These are phyloP conservation scores for Asarcornis scutulata DNA, from an alignment of 2,113 vertebrate genomes.

Conservation along the genomic window DNA sequence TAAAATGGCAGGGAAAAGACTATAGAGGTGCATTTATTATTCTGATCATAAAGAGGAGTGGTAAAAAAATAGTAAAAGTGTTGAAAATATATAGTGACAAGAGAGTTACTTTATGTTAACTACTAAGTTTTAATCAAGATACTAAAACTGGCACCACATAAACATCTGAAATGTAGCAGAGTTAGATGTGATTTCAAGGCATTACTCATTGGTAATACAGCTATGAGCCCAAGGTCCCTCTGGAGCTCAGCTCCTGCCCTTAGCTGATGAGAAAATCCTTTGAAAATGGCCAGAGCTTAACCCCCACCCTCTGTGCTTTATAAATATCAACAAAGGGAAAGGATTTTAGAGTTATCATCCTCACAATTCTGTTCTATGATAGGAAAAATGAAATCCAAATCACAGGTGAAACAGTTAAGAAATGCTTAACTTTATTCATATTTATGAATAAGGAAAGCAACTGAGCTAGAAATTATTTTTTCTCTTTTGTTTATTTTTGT, in stretches of 20 bases:
- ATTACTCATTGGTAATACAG: conserved; percentile 51
- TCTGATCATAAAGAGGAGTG: conserved; percentile 30
- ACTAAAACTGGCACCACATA: not conserved
- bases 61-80: conserved; percentile 32
- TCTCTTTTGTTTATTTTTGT: not conserved
- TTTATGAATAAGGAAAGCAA: not conserved
- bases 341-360: conserved; percentile 16
- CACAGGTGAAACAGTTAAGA: not conserved
- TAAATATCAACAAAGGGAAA: conserved; percentile 54
- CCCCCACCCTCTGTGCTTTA: conserved; percentile 16
- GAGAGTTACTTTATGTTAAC: conserved; percentile 34
- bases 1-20: conserved; percentile 20
- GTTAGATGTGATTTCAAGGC: not conserved
- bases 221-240: not conserved
- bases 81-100: conserved; percentile 36
- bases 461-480: not conserved
- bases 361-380: not conserved
- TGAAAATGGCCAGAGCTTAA: conserved; percentile 58
- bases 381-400: not conserved
- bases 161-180: conserved; percentile 28
- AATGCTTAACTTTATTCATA: not conserved
- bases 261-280: conserved; percentile 42
- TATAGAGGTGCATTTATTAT: conserved; percentile 23
- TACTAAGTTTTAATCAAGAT: conserved; percentile 46
- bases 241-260: conserved; percentile 36